Evolutionary conservation across 2,888 invertebrate species (phyloP).

Genomic region (Caenorhabditis doughertyi): DNA sequence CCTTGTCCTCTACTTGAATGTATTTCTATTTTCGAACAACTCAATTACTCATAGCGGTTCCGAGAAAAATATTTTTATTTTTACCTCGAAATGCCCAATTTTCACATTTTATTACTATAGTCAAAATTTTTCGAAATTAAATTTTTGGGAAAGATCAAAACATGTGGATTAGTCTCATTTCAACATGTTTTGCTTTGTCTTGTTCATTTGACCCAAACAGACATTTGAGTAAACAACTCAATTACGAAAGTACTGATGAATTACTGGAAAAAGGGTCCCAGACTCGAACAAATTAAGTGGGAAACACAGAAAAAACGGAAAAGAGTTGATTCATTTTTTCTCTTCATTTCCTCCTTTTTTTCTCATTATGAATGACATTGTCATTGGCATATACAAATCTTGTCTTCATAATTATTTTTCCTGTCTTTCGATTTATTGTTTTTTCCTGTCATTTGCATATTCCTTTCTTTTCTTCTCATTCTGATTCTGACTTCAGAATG

Average conservation of each 20-base stretch:
- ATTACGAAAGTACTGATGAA: slow-evolving; percentile 32
- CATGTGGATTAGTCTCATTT: neutral
- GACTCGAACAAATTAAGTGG: slow-evolving; percentile 28
- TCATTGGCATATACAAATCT: slow-evolving; percentile 37
- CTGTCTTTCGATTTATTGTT: slow-evolving; percentile 4
- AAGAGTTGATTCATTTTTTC: slow-evolving; percentile 1
- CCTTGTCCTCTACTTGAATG: neutral
- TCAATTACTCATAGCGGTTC: neutral
- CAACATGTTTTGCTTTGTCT: slow-evolving; percentile 23
- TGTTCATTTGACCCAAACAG: neutral
- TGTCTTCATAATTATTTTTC: slow-evolving; percentile 15
- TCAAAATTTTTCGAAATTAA: neutral
- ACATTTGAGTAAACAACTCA: slow-evolving; percentile 24
- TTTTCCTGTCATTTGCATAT: slow-evolving; percentile 39
- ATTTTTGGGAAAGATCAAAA: slow-evolving; percentile 31
- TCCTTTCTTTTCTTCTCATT: neutral
- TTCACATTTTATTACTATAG: slow-evolving; percentile 34
- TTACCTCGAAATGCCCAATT: slow-evolving; percentile 18
- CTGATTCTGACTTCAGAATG: slow-evolving; percentile 16
- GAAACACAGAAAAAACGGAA: neutral
- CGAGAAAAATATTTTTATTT: slow-evolving; percentile 15
- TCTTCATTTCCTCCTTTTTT: slow-evolving; percentile 1
- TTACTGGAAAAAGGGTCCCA: neutral
- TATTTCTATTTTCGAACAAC: slow-evolving; percentile 7
- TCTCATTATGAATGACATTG: slow-evolving; percentile 4